Conservation (phyloP, 2,113 vertebrate species). For the Gadus macrocephalus region DNA sequence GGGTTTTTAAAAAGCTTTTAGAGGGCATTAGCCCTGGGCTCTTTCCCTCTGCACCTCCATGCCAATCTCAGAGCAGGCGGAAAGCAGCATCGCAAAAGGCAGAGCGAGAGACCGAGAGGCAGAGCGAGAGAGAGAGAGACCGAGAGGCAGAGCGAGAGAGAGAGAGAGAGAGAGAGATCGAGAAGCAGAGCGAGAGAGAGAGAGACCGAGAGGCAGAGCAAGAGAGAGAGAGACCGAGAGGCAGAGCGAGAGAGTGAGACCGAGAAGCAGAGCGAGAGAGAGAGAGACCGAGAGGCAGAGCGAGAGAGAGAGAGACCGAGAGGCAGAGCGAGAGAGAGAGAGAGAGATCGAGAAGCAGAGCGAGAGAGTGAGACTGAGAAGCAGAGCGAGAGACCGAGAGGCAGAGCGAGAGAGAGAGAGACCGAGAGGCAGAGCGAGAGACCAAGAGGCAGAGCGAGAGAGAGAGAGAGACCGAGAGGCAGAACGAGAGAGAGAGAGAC, state of each 20-base stretch:
- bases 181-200: neutral
- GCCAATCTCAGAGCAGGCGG: conserved; percentile 54
- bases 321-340: conserved; percentile 30
- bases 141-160: neutral
- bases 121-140: conserved; percentile 28
- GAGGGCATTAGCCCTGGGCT: conserved; percentile 72
- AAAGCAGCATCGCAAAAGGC: too few species aligned
- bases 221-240: too few species aligned
- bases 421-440: neutral
- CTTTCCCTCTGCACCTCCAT: conserved; percentile 68
- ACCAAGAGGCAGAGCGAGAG: conserved; percentile 1
- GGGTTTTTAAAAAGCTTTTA: conserved; percentile 79
- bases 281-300: conserved; percentile 9
- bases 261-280: conserved; percentile 14
- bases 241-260: conserved; percentile 22
- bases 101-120: conserved; percentile 18
- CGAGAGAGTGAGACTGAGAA: neutral
- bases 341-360: conserved; percentile 14
- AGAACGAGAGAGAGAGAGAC: neutral
- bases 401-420: conserved; percentile 17
- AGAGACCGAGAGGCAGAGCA: conserved; percentile 46
- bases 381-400: neutral
- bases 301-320: conserved; percentile 1
- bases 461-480: conserved; percentile 21
- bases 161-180: conserved; percentile 19